A percentile compares a stretch with the other conserved stretches of the same genome.
These are phyloP conservation scores for Procambarus clarkii DNA, from an alignment of 1,140 invertebrate genomes.

Conservation along the genomic window DNA sequence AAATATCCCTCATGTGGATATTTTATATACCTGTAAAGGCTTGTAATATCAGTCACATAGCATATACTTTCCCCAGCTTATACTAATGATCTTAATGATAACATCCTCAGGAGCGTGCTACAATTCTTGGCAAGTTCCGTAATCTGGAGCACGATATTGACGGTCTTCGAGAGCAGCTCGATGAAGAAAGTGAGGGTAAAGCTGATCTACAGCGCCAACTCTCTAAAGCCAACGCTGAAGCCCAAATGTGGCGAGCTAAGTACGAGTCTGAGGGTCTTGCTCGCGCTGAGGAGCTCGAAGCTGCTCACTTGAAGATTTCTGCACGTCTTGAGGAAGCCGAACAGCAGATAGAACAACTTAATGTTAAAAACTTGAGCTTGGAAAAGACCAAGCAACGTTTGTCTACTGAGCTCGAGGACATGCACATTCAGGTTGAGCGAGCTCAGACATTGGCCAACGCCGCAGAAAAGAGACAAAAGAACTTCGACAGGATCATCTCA, in stretches of 20 bases:
- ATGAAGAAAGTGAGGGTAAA: conserved; percentile 77
- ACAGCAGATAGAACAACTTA: conserved; percentile 59
- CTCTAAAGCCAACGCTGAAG: conserved; percentile 52
- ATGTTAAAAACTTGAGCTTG: conserved; percentile 73
- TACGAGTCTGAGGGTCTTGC: conserved; percentile 59
- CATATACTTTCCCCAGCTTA: too few relatives aligned
- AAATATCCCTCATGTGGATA: too few relatives aligned
- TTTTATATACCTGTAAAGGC: too few relatives aligned
- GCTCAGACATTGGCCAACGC: conserved; percentile 59
- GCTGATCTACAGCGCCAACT: conserved; percentile 79
- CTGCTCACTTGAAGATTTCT: conserved; percentile 77
- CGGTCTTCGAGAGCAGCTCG: conserved; percentile 78
- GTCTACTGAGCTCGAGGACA: conserved; percentile 80
- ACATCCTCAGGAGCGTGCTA: conserved; percentile 43
- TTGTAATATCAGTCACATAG: too few relatives aligned
- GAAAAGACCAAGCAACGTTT: conserved; percentile 81
- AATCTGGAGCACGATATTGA: conserved; percentile 78
- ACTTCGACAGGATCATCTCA: conserved; percentile 61
- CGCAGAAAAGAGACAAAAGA: conserved; percentile 60
- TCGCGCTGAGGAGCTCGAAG: conserved; percentile 78
- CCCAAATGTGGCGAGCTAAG: conserved; percentile 62
- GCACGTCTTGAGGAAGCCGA: conserved; percentile 66
- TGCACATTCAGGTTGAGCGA: conserved; percentile 78
- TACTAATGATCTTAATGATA: neutral
- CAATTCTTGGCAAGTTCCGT: conserved; percentile 72